Evolutionary conservation across 1,140 invertebrate species (phyloP).

Genomic region (Hyphantria cunea): DNA sequence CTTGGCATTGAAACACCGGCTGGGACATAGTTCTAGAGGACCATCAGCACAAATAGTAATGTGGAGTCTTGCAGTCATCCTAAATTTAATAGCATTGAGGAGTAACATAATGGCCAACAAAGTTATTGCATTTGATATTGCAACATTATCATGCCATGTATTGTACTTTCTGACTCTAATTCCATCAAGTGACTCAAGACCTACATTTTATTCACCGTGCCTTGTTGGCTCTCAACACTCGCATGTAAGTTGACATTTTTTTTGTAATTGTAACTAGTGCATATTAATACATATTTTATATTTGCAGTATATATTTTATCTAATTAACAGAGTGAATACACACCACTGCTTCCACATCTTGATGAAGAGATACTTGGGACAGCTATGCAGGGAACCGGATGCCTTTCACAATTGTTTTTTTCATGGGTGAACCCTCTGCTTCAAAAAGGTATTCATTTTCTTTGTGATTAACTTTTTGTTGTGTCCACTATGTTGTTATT

Average conservation of each 20-base stretch:
- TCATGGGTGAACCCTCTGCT: slow-evolving; percentile 94
- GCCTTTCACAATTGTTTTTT: slow-evolving; percentile 90
- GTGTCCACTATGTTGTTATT: too few relatives aligned
- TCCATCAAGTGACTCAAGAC: slow-evolving; percentile 79
- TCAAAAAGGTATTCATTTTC: slow-evolving; percentile 85
- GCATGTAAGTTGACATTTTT: slow-evolving; percentile 69
- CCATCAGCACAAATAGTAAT: slow-evolving; percentile 85
- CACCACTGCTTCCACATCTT: slow-evolving; percentile 81
- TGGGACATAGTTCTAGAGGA: slow-evolving; percentile 86
- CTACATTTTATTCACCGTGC: slow-evolving; percentile 76
- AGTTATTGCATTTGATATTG: slow-evolving; percentile 75
- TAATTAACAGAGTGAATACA: slow-evolving; percentile 81
- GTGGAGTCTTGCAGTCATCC: slow-evolving; percentile 85
- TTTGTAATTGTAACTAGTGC: neutral
- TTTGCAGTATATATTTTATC: slow-evolving; percentile 2
- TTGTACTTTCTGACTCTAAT: slow-evolving; percentile 85
- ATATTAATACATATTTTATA: neutral
- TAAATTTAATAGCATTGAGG: slow-evolving; percentile 83
- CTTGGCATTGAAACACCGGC: slow-evolving; percentile 84
- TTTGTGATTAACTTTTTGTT: neutral
- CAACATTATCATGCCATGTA: slow-evolving; percentile 80
- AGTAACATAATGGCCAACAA: slow-evolving; percentile 67
- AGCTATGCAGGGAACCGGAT: slow-evolving; percentile 89
- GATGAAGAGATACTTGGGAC: slow-evolving; percentile 87
- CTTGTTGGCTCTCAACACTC: slow-evolving; percentile 80